Evolutionary conservation across 2,797 vertebrate genomes (phyloP).

Genomic region (Forpus xanthops): DNA sequence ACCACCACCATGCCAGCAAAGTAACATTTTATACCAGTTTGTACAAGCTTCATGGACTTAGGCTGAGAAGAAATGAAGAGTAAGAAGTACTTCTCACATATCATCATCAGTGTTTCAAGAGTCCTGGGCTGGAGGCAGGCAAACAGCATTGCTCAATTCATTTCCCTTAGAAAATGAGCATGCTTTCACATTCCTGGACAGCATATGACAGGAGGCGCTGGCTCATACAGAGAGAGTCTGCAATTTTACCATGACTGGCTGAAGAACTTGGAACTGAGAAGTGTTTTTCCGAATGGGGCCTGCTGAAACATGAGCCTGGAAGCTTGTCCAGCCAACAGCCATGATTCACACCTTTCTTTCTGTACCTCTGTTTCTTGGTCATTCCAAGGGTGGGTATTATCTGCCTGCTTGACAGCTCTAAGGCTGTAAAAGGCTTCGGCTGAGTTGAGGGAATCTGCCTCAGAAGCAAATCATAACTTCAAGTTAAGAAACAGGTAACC

Average conservation of each 20-base stretch:
- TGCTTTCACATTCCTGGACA: conserved; percentile 37
- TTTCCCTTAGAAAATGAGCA: conserved; percentile 21
- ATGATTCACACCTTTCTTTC: neutral
- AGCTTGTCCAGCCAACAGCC: neutral
- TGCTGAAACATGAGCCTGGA: conserved; percentile 26
- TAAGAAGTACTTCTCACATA: neutral
- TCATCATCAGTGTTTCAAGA: neutral
- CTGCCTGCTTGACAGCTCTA: neutral
- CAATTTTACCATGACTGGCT: conserved; percentile 32
- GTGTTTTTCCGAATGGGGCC: neutral
- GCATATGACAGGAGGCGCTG: conserved; percentile 19
- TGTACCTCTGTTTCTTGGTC: neutral
- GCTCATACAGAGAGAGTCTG: conserved; percentile 31
- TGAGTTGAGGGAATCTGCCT: neutral
- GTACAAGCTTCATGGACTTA: neutral
- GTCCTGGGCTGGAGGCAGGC: neutral
- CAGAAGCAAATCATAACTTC: neutral
- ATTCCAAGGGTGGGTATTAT: neutral
- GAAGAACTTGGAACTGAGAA: conserved; percentile 51
- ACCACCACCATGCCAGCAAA: neutral
- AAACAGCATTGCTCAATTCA: neutral
- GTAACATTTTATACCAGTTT: neutral
- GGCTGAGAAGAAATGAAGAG: neutral
- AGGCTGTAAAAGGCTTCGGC: neutral
- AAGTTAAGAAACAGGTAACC: neutral